phyloP scores from a whole-genome alignment of 2,113 vertebrate species.

The Prochilodus magdalenae region DNA sequence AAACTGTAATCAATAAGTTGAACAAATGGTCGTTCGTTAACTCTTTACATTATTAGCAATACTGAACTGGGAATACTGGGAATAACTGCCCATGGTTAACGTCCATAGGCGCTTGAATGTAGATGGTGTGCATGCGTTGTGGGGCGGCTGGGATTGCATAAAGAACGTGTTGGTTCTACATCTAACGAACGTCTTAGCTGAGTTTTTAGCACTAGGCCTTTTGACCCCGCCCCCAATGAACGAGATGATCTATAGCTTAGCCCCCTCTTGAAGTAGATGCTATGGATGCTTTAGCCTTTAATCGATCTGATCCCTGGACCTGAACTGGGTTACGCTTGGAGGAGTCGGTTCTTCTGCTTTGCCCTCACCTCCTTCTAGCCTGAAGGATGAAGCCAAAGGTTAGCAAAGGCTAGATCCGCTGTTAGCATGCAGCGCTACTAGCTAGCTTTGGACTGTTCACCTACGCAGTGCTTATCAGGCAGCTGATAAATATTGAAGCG shows the following conservation, averaged over 20 bases:
- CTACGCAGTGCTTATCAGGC: constrained; percentile 35
- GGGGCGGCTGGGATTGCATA: too few relatives aligned
- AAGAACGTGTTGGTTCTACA: too few relatives aligned
- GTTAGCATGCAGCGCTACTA: constrained; percentile 14
- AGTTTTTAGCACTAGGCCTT: not conserved
- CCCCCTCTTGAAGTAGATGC: not conserved
- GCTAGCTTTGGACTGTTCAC: not conserved
- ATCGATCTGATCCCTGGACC: not conserved
- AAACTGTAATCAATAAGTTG: too few relatives aligned
- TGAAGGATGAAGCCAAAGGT: constrained; percentile 19
- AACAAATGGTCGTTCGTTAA: too few relatives aligned
- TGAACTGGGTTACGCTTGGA: not conserved
- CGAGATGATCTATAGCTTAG: not conserved
- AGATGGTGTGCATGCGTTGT: too few relatives aligned
- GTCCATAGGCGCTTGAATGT: too few relatives aligned
- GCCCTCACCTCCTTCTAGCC: not conserved
- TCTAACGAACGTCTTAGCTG: too few relatives aligned
- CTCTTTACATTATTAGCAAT: too few relatives aligned
- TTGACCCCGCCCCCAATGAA: not conserved
- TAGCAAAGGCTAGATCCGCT: constrained; percentile 12
- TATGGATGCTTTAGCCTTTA: not conserved
- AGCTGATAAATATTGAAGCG: constrained; percentile 36
- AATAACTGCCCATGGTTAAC: too few relatives aligned
- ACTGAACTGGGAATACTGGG: too few relatives aligned
- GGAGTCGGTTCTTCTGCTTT: not conserved